Percentiles rank a stretch among this genome's conserved stretches.
These are phyloP conservation scores for Delphinus delphis DNA, from an alignment of 2,113 vertebrate species.

Conservation along the genomic window DNA sequence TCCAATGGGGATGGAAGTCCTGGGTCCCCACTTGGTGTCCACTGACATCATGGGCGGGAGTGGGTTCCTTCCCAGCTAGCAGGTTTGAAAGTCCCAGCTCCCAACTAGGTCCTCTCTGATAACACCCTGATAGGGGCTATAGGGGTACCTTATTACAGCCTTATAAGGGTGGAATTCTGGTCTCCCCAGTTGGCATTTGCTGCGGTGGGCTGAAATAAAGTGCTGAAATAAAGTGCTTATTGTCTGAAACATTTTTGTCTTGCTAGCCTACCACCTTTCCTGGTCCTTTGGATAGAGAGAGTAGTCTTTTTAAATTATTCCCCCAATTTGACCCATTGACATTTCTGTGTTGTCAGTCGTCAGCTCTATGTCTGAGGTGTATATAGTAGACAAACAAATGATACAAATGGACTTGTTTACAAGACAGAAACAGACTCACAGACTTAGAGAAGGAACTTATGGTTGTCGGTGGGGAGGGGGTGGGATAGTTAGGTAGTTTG, in stretches of 20 bases:
- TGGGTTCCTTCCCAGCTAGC: not conserved
- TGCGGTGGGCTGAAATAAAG: not conserved
- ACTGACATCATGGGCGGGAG: no score
- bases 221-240: not conserved
- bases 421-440: no score
- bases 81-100: not conserved
- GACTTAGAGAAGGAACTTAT: no score
- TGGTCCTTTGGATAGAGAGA: not conserved
- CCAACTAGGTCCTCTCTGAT: not conserved
- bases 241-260: not conserved
- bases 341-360: not conserved
- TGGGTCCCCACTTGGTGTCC: not conserved
- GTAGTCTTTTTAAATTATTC: not conserved
- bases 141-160: not conserved
- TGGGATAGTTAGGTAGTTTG: no score
- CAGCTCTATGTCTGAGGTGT: not conserved
- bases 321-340: not conserved
- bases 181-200: not conserved
- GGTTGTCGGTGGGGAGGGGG: no score
- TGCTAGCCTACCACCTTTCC: not conserved
- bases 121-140: not conserved
- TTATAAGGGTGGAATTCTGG: not conserved
- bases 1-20: not conserved
- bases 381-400: not conserved
- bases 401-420: no score